Evolutionary conservation across 2,113 vertebrate species (phyloP), one percentile per base, ranked within the genome.

Genomic region (Tichodroma muraria): DNA sequence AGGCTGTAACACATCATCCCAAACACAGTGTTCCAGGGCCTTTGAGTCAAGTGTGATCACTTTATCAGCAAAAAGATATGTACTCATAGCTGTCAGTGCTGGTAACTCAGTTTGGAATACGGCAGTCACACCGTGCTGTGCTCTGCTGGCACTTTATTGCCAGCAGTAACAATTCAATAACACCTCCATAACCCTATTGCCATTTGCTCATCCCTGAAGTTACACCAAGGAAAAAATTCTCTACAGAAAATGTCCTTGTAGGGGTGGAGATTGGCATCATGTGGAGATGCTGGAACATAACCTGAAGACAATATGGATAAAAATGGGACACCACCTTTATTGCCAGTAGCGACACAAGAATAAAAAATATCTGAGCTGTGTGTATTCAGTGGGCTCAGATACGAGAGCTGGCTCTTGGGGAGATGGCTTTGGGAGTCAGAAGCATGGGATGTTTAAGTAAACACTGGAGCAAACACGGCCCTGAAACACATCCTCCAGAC

Each of bases 151-250:
- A 75, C 59, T 85, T 93, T 88, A 93, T 78, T 95, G 56, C 79
- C 88, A 91, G 79, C 82, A 95, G 85, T 93, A 95, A 88, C 85
- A 83, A 85, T 83, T 91, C 88, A 93, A 89, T 89, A 85, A 93
- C 91, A 80, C 79, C 80, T 90, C 60, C 42, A 77, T 77, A 96
- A 94, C 79, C 68, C 61, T 71, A 56, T 84, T 94, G 88, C 88
- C 49, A 42, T 88, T 88, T 88, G 68, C 64, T 93, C 88, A 65
- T 85, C 56, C 65, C 56, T 0, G 0, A 64, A 77, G 80, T 78
- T 91, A 80, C 50, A 33, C 44, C 37, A 56, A 63, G 37, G 38
- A 44, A 92, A 93, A 93, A 47, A 18, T 28, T 9, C 33, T 59
- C 37, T 71, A 35, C 56, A 77, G 85, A 94, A 93, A 85, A 71